phyloP scores from a whole-genome alignment of 2,113 vertebrate species.

The Malurus alboscapulatus region DNA sequence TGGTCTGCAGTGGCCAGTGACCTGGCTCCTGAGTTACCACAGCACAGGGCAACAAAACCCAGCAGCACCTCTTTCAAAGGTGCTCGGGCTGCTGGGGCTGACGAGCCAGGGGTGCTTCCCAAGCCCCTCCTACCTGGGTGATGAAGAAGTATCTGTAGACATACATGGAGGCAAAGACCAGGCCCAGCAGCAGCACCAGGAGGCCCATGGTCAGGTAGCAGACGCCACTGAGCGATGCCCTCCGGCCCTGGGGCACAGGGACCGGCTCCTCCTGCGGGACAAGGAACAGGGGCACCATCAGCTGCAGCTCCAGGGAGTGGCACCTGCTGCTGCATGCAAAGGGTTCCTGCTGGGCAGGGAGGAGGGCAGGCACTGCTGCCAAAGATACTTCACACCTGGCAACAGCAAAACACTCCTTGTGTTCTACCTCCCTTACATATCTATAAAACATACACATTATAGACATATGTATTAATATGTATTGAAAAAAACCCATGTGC shows the following conservation, averaged over 20 bases:
- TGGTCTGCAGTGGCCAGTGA: neutral
- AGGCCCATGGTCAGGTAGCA: conserved; percentile 90
- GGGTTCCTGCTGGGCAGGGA: neutral
- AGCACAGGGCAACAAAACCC: neutral
- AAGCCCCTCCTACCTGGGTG: conserved; percentile 75
- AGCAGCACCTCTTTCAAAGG: neutral
- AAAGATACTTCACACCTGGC: neutral
- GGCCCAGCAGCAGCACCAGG: conserved; percentile 85
- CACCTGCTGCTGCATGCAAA: neutral
- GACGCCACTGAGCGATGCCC: conserved; percentile 79
- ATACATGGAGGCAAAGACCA: conserved; percentile 90
- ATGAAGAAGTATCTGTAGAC: conserved; percentile 93
- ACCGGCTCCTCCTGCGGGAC: conserved; percentile 71
- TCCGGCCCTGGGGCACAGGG: conserved; percentile 67
- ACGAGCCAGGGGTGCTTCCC: neutral
- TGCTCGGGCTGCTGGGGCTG: neutral
- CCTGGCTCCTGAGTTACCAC: neutral
- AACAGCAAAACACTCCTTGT: neutral
- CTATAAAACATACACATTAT: neutral
- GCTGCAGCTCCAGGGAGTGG: neutral
- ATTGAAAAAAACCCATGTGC: no score
- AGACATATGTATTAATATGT: neutral
- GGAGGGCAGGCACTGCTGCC: neutral
- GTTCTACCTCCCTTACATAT: neutral
- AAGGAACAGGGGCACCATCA: neutral